Evolutionary conservation across 2,113 vertebrate genomes (phyloP).

Genomic region (Morone saxatilis): DNA sequence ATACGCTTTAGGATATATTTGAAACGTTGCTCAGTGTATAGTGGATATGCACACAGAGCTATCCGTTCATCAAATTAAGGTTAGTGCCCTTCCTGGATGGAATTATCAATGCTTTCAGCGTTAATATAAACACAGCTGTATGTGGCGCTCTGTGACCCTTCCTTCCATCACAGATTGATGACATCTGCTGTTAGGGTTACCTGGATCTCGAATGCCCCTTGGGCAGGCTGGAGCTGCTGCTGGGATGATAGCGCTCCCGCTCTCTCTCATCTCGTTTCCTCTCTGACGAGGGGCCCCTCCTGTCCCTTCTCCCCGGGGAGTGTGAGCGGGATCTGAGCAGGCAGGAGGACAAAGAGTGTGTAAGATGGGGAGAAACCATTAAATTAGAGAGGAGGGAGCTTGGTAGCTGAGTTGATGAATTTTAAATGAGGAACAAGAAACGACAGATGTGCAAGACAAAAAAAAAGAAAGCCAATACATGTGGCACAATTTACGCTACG

Average conservation of each 20-base stretch:
- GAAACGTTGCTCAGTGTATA: neutral
- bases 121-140: slow-evolving; percentile 1
- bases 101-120: slow-evolving; percentile 23
- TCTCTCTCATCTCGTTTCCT: slow-evolving; percentile 87
- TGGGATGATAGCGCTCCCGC: slow-evolving; percentile 85
- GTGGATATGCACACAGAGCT: neutral
- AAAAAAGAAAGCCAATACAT: neutral
- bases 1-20: too few species aligned
- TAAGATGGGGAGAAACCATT: slow-evolving; percentile 4
- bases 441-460: neutral
- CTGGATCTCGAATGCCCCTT: slow-evolving; percentile 90
- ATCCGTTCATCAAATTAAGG: neutral
- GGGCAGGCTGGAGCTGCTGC: slow-evolving; percentile 87
- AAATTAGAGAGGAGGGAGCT: neutral
- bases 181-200: slow-evolving; percentile 75
- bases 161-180: neutral
- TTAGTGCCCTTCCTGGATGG: neutral
- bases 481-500: neutral
- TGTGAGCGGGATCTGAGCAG: slow-evolving; percentile 89
- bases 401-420: slow-evolving; percentile 19
- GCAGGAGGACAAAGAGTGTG: slow-evolving; percentile 36
- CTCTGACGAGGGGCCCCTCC: slow-evolving; percentile 86
- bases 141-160: neutral
- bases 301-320: slow-evolving; percentile 89
- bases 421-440: slow-evolving; percentile 18